These are phyloP conservation scores for Ennomos quercinarius DNA, from an alignment of 2,888 invertebrate species.

Conservation along the genomic window DNA sequence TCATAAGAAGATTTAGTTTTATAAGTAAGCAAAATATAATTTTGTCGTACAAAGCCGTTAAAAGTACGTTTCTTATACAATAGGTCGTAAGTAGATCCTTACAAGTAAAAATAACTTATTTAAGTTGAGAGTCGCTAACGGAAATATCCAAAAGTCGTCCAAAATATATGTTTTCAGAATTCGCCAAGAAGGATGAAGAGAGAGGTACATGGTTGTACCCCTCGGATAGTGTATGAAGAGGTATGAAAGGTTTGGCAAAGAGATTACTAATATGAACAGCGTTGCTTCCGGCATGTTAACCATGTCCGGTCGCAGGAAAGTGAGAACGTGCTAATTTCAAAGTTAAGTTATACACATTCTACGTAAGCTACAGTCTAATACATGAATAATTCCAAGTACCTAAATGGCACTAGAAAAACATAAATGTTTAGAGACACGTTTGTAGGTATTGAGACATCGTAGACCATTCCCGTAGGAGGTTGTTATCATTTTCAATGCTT, in stretches of 20 bases:
- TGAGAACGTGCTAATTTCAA: slow-evolving; percentile 42
- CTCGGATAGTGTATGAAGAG: slow-evolving; percentile 46
- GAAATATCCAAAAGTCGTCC: slow-evolving; percentile 79
- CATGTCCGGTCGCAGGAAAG: slow-evolving; percentile 34
- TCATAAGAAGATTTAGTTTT: slow-evolving; percentile 65
- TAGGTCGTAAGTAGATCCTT: slow-evolving; percentile 61
- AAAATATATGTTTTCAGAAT: slow-evolving; percentile 72
- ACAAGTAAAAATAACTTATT: slow-evolving; percentile 52
- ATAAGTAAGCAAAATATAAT: slow-evolving; percentile 66
- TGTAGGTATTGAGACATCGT: no score
- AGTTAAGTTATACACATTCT: slow-evolving; percentile 52
- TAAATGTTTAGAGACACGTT: no score
- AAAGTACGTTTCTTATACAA: slow-evolving; percentile 56
- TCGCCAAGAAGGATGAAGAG: slow-evolving; percentile 60
- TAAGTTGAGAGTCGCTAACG: slow-evolving; percentile 69
- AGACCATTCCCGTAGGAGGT: no score
- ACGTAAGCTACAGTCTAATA: slow-evolving; percentile 50
- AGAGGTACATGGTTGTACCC: slow-evolving; percentile 38
- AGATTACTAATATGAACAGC: slow-evolving; percentile 23
- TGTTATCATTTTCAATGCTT: no score
- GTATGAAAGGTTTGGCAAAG: slow-evolving; percentile 65
- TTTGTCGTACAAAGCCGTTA: slow-evolving; percentile 61
- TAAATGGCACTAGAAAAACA: slow-evolving; percentile 26
- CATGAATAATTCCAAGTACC: slow-evolving; percentile 45
- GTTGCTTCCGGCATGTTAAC: slow-evolving; percentile 19